These are phyloP conservation scores for Lordiphosa clarofinis DNA, from an alignment of 1,140 invertebrate species.

Conservation along the genomic window DNA sequence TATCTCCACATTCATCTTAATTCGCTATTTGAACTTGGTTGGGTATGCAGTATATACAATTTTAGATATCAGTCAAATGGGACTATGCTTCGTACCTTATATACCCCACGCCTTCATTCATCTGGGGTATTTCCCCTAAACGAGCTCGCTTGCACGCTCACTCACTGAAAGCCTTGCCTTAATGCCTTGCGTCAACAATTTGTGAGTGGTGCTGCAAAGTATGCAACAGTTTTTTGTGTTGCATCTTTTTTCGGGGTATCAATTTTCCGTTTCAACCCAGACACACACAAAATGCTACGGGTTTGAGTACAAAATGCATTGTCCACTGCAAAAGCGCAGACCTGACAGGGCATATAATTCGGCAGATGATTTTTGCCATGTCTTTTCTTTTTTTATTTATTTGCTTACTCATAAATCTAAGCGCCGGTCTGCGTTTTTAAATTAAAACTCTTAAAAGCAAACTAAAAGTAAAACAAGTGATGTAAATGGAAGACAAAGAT, in stretches of 20 bases:
- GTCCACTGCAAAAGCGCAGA: slow-evolving; percentile 56
- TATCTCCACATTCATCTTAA: too few relatives aligned
- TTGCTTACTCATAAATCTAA: slow-evolving; percentile 67
- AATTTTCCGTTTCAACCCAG: slow-evolving; percentile 51
- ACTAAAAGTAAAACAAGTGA: slow-evolving; percentile 51
- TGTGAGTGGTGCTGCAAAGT: slow-evolving; percentile 51
- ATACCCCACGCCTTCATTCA: not conserved
- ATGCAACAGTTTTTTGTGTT: slow-evolving; percentile 47
- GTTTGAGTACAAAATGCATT: slow-evolving; percentile 47
- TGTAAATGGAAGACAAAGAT: slow-evolving; percentile 46
- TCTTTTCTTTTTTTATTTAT: slow-evolving; percentile 63
- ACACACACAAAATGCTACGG: slow-evolving; percentile 7
- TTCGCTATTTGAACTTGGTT: too few relatives aligned
- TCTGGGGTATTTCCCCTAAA: not conserved
- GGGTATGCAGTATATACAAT: too few relatives aligned
- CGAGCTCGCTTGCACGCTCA: not conserved
- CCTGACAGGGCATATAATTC: slow-evolving; percentile 54
- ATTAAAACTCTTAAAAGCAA: slow-evolving; percentile 64
- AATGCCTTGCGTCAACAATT: slow-evolving; percentile 73
- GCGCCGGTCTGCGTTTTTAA: slow-evolving; percentile 57
- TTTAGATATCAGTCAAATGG: too few relatives aligned
- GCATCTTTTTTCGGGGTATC: slow-evolving; percentile 60
- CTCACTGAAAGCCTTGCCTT: slow-evolving; percentile 24
- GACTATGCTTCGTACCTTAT: not conserved
- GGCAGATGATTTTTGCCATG: slow-evolving; percentile 27